Conservation (phyloP, 2,888 invertebrate genomes). For the Atherix ibis region DNA sequence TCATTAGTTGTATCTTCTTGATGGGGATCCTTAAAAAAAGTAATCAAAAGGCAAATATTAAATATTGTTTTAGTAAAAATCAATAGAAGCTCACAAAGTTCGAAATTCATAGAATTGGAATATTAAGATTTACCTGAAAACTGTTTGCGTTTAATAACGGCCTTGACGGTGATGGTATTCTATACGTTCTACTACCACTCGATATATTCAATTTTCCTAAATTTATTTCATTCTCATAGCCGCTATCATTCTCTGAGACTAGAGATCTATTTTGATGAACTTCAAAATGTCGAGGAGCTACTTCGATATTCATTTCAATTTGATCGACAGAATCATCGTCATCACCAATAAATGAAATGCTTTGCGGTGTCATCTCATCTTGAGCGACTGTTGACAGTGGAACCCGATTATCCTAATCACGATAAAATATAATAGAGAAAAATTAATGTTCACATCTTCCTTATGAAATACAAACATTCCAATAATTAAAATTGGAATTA, state of each 20-base stretch:
- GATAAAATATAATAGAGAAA: no score
- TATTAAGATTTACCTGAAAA: constrained; percentile 39
- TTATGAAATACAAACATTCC: no score
- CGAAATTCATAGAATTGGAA: background rate
- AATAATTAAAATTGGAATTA: no score
- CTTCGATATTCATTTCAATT: constrained; percentile 29
- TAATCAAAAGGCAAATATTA: constrained; percentile 7
- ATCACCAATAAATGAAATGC: constrained; percentile 79
- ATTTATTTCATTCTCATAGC: constrained; percentile 43
- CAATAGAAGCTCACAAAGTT: no score
- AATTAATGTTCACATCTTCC: no score
- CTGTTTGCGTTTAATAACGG: constrained; percentile 54
- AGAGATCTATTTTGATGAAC: constrained; percentile 13
- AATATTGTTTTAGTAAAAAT: no score
- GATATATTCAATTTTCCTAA: constrained; percentile 68
- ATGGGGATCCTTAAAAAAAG: constrained; percentile 26
- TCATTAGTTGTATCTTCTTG: constrained; percentile 39
- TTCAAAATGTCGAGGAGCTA: constrained; percentile 18
- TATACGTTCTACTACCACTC: constrained; percentile 74
- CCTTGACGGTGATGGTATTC: constrained; percentile 76
- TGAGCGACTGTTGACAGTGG: constrained; percentile 38
- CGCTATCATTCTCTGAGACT: constrained; percentile 13
- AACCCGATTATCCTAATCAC: constrained; percentile 17
- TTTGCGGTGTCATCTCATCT: constrained; percentile 86
- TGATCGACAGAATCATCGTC: constrained; percentile 36